Base-by-base conservation (phyloP, 2,113 vertebrate genomes). In the Hylia prasina region DNA sequence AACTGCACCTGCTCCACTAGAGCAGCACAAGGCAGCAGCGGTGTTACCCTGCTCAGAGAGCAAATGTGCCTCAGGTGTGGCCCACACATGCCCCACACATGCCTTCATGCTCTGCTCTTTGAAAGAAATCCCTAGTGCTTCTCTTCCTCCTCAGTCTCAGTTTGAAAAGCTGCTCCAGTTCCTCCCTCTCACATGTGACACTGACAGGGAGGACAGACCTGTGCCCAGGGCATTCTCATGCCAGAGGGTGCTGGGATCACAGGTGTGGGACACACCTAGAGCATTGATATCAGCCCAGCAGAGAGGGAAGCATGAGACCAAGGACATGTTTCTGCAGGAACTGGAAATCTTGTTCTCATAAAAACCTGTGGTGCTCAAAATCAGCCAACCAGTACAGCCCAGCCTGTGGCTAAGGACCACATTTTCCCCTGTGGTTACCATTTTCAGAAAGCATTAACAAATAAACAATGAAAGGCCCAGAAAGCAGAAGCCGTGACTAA, bases 191-290 rank as follows among this genome's bases (percentile, higher is more conserved):
- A 20, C 45, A 40, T 33, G 24, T 24, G 30, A 44, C 40, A 64
- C 23, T 0, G 0, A 50, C 30, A 68, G 70, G 56, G 53, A 88
- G 12, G 24, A 20, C 2, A 6, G 56, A 16, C 1, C 20, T 3
- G 1, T 28, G 42, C 22, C 65, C 39, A 40, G 23, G 45, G 22
- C 42, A 11, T 9, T 58, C 37, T 37, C 0, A 0, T 39, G 50
- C 10, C 20, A 4, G 13, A 35, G 54, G 16, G 53, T 2, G 1
- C 16, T n/a, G 23, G 82, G 27, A 47, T 75, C 10, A 3, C 15
- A 25, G 37, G 20, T 50, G 45, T 5, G 3, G 65, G 47, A 44
- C 33, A 25, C 1, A 2, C 7, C 44, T 2, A 1, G 1, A 16
- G 57, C 40, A 68, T 58, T 10, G 8, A 9, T 24, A 18, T 1